A percentile compares a stretch with the other conserved stretches of the same genome.
These are phyloP conservation scores for Drosophila quinaria DNA, from an alignment of 2,888 invertebrate genomes.

Conservation along the genomic window DNA sequence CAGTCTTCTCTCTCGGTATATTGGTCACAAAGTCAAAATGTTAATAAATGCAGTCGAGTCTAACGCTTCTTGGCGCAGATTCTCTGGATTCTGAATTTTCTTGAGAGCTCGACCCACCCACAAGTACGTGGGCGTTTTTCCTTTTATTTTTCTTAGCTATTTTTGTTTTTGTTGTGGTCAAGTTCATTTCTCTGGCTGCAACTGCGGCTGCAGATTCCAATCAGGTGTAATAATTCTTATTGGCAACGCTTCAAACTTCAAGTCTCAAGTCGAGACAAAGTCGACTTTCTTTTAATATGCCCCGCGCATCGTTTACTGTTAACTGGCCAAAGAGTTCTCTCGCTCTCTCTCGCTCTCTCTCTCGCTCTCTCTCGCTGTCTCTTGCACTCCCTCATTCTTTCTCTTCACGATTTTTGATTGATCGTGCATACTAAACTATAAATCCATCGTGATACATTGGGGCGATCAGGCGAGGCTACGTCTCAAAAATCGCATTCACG, in stretches of 20 bases:
- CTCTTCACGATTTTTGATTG: slow-evolving; percentile 85
- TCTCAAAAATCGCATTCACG: slow-evolving; percentile 52
- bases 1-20: slow-evolving; percentile 44
- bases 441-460: slow-evolving; percentile 86
- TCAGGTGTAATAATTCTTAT: slow-evolving; percentile 86
- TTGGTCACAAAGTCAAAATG: slow-evolving; percentile 83
- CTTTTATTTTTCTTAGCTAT: slow-evolving; percentile 21
- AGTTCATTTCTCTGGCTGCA: slow-evolving; percentile 76
- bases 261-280: slow-evolving; percentile 35
- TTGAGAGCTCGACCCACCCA: slow-evolving; percentile 67
- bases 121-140: slow-evolving; percentile 69
- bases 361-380: slow-evolving; percentile 1
- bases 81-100: slow-evolving; percentile 34
- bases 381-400: slow-evolving; percentile 35
- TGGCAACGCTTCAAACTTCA: slow-evolving; percentile 78
- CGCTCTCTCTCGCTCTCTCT: neutral
- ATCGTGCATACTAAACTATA: slow-evolving; percentile 86
- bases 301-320: slow-evolving; percentile 70
- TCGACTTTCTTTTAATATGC: slow-evolving; percentile 72
- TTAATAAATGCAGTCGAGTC: slow-evolving; percentile 76
- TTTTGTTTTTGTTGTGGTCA: slow-evolving; percentile 73
- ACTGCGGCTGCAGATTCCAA: slow-evolving; percentile 83
- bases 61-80: slow-evolving; percentile 31
- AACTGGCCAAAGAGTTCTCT: slow-evolving; percentile 47
- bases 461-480: slow-evolving; percentile 85